These are phyloP conservation scores for Lasioglossum lativentre DNA, from an alignment of 2,888 invertebrate genomes.

Conservation along the genomic window DNA sequence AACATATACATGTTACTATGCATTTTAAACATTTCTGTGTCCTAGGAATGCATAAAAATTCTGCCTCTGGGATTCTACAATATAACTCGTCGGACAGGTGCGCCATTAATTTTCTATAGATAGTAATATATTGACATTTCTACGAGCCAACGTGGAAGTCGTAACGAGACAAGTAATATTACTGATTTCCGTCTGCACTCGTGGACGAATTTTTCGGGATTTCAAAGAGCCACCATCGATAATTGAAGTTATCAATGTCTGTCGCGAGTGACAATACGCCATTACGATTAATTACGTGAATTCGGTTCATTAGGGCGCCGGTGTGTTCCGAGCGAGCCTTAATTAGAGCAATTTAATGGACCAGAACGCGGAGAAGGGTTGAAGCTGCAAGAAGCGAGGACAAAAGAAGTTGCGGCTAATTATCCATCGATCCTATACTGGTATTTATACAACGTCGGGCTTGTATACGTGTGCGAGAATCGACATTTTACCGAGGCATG, in stretches of 20 bases:
- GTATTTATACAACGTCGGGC: neutral
- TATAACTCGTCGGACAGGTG: neutral
- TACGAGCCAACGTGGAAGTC: neutral
- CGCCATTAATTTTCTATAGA: neutral
- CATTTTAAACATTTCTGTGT: neutral
- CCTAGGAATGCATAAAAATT: too few relatives aligned
- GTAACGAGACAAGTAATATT: neutral
- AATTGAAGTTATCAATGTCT: neutral
- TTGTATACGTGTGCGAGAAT: neutral
- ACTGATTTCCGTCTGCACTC: neutral
- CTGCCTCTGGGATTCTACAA: too few relatives aligned
- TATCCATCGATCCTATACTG: neutral
- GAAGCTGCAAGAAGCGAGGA: neutral
- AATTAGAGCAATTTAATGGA: conserved; percentile 51
- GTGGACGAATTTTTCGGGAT: neutral
- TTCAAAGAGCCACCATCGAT: neutral
- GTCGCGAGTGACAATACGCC: conserved; percentile 46
- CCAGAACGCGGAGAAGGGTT: neutral
- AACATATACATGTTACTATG: neutral
- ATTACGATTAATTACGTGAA: conserved; percentile 57
- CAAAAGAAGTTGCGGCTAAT: neutral
- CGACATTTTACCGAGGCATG: neutral
- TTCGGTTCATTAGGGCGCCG: conserved; percentile 52
- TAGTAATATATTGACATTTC: neutral
- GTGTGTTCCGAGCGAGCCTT: conserved; percentile 47